Conservation (phyloP, 2,888 invertebrate genomes). For the Hemithea aestivaria region DNA sequence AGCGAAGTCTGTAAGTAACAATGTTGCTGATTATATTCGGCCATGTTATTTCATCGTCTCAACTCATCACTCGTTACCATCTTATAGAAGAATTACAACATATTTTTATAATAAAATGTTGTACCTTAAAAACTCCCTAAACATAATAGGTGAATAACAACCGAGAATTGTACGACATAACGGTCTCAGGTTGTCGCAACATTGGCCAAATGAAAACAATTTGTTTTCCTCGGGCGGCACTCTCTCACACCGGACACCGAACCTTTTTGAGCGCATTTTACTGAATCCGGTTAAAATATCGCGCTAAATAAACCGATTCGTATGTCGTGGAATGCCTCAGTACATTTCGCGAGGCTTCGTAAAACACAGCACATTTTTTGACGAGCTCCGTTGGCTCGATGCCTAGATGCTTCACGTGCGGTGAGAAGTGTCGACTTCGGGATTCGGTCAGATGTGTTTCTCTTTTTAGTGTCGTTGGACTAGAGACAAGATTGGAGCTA, state of each 20-base stretch:
- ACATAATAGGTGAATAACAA: slow-evolving; percentile 27
- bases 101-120: too few species aligned
- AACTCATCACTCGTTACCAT: too few species aligned
- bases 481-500: slow-evolving; percentile 28
- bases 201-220: slow-evolving; percentile 54
- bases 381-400: slow-evolving; percentile 37
- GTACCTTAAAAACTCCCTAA: slow-evolving; percentile 12
- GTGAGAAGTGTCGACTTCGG: slow-evolving; percentile 26
- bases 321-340: slow-evolving; percentile 34
- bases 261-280: slow-evolving; percentile 42
- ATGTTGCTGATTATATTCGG: too few species aligned
- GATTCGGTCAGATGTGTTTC: slow-evolving; percentile 27
- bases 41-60: too few species aligned
- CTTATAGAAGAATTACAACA: too few species aligned
- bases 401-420: slow-evolving; percentile 29
- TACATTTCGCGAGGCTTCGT: slow-evolving; percentile 30
- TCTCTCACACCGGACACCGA: slow-evolving; percentile 33
- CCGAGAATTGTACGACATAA: slow-evolving; percentile 31
- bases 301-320: slow-evolving; percentile 41
- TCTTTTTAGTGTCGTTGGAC: slow-evolving; percentile 27
- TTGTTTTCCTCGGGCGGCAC: slow-evolving; percentile 42
- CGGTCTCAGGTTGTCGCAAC: slow-evolving; percentile 39
- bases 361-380: slow-evolving; percentile 37
- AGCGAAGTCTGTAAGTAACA: too few species aligned
- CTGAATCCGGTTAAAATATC: slow-evolving; percentile 42